Conservation (phyloP, 2,888 invertebrate genomes). For the Ctenicera cuprea region DNA sequence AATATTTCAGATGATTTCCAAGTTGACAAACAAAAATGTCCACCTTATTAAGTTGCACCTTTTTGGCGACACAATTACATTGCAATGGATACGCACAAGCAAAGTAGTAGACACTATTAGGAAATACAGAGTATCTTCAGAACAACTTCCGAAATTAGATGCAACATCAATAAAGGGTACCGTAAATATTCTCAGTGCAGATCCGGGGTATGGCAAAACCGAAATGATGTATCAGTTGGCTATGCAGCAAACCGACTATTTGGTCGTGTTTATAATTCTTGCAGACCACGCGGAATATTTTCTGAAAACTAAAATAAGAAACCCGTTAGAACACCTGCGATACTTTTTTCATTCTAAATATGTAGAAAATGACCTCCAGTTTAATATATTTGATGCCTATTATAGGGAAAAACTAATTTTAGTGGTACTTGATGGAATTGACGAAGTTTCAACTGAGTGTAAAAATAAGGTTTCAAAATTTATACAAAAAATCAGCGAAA, state of each 20-base stretch:
- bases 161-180: not conserved
- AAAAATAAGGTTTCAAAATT: not conserved
- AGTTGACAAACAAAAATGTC: not conserved
- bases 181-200: not conserved
- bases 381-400: not conserved
- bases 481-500: not conserved
- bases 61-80: not conserved
- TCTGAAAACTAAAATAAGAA: not conserved
- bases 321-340: not conserved
- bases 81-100: not conserved
- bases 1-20: not conserved
- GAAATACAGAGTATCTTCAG: not conserved
- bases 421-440: not conserved
- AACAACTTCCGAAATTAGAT: not conserved
- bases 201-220: constrained; percentile 7
- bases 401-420: not conserved
- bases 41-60: not conserved
- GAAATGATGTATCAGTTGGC: constrained; percentile 3
- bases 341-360: not conserved
- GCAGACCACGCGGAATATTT: not conserved
- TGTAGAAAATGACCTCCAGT: not conserved
- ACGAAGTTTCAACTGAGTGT: not conserved
- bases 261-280: not conserved
- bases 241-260: not conserved
- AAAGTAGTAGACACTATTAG: not conserved